Conservation (phyloP, 2,113 vertebrate species). For the Sphyrna mokarran region DNA sequence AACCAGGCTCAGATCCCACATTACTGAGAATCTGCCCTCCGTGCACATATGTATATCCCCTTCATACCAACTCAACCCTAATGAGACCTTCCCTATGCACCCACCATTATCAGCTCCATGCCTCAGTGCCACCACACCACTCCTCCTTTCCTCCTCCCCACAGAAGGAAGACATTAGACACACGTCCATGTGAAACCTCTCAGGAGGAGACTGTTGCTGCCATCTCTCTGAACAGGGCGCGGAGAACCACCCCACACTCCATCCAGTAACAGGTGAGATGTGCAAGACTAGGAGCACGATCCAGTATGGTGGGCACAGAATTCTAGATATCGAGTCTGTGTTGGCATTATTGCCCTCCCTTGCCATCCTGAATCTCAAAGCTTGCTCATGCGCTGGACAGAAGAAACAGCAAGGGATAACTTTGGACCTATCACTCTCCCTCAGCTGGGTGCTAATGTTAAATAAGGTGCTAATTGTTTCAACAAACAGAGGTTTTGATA, state of each 20-base stretch:
- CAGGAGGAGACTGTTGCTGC: not conserved
- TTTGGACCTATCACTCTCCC: not conserved
- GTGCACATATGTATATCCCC: not conserved
- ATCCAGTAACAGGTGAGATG: not conserved
- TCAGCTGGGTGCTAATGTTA: slow-evolving; percentile 33
- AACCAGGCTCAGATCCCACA: not conserved
- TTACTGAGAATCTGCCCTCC: not conserved
- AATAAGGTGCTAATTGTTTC: slow-evolving; percentile 63
- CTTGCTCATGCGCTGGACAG: not conserved
- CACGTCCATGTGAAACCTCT: not conserved
- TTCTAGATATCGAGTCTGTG: not conserved
- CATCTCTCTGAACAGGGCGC: not conserved
- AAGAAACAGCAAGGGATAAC: not conserved
- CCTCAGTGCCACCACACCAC: not conserved
- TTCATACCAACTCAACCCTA: not conserved
- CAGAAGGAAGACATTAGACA: too few species aligned
- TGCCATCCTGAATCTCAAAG: not conserved
- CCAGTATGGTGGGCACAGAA: not conserved
- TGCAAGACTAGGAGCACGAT: not conserved
- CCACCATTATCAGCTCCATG: not conserved
- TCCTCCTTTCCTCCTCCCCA: too few species aligned
- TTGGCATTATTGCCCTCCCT: not conserved
- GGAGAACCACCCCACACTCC: not conserved
- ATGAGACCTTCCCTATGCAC: not conserved
- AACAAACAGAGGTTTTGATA: slow-evolving; percentile 44